Base-by-base conservation (phyloP, 1,140 invertebrate species). In the Anagrus nilaparvatae region DNA sequence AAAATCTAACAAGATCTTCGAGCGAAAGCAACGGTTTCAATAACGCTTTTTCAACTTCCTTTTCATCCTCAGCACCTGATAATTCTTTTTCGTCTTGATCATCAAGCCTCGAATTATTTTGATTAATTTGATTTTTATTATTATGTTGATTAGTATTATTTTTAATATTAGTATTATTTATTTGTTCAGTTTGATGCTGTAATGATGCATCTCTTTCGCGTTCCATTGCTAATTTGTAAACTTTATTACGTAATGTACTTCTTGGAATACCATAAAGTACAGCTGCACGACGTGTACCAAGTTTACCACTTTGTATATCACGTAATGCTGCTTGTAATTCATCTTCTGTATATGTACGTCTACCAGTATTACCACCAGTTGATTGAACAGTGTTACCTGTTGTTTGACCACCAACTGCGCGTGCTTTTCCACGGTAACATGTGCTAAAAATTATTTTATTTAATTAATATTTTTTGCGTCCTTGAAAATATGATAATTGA, bases 221-320 rank as follows among this genome's bases (percentile, higher is more conserved):
- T 55, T 80, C 82, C 65, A 81, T 71, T 24, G 84, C 81, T 55
- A 89, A 69, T 63, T 92, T 93, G 72, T 87, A 93, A 53, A 87
- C 80, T 72, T 97, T 97, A 70, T 96, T 96, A 29, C 92, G 76
- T 5, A 97, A 74, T 3, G 92, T 96, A 39, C 92, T 95, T 39
- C 93, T 75, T 4, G 93, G 93, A 59, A 97, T 94, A 43, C 91
- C 90, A 63, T 97, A 97, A 46, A 95, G 83, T 20, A 89, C 88
- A 24, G 93, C 87, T 1, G 92, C 91, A 44, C 93, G 75, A 23
- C 92, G 69, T 2, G 90, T 94, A 33, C 90, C 92, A 42, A 97
- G 71, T 60, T 89, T 87, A 5, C 90, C 91, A 58, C 81, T 85
- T 59, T 92, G 82, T 55, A 97, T 94, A 64, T 96, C 92, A 46